Evolutionary conservation across 1,140 invertebrate species (phyloP).

Genomic region (Bombus breviceps): DNA sequence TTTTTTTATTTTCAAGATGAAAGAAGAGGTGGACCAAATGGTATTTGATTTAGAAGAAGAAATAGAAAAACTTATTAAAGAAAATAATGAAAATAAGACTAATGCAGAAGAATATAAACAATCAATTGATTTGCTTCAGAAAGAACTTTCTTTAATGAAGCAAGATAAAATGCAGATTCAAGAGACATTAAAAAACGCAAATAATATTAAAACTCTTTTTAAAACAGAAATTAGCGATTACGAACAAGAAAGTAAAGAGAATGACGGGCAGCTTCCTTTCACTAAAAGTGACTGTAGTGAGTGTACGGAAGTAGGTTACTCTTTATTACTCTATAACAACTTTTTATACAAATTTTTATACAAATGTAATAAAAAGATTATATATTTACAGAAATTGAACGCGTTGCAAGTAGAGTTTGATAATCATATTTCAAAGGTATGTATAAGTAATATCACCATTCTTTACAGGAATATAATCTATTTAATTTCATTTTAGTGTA

Average conservation of each 20-base stretch:
- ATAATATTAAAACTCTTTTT: neutral
- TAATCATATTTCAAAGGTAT: slow-evolving; percentile 32
- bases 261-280: slow-evolving; percentile 20
- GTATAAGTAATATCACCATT: neutral
- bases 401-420: slow-evolving; percentile 27
- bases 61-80: slow-evolving; percentile 19
- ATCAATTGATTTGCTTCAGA: slow-evolving; percentile 22
- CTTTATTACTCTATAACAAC: neutral
- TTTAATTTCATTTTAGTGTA: slow-evolving; percentile 31
- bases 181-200: slow-evolving; percentile 2
- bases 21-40: slow-evolving; percentile 3
- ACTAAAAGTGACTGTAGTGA: slow-evolving; percentile 14
- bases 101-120: slow-evolving; percentile 30
- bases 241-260: slow-evolving; percentile 15
- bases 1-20: slow-evolving; percentile 1
- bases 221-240: slow-evolving; percentile 35
- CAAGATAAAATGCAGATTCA: slow-evolving; percentile 34
- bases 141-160: slow-evolving; percentile 25
- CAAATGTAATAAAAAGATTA: neutral
- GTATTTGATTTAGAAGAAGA: neutral
- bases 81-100: slow-evolving; percentile 31
- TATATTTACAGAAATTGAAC: slow-evolving; percentile 33
- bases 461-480: slow-evolving; percentile 15
- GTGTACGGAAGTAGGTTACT: slow-evolving; percentile 29
- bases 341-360: neutral